phyloP scores from a whole-genome alignment of 2,888 invertebrate species.

The Scaptomyza tumidula region DNA sequence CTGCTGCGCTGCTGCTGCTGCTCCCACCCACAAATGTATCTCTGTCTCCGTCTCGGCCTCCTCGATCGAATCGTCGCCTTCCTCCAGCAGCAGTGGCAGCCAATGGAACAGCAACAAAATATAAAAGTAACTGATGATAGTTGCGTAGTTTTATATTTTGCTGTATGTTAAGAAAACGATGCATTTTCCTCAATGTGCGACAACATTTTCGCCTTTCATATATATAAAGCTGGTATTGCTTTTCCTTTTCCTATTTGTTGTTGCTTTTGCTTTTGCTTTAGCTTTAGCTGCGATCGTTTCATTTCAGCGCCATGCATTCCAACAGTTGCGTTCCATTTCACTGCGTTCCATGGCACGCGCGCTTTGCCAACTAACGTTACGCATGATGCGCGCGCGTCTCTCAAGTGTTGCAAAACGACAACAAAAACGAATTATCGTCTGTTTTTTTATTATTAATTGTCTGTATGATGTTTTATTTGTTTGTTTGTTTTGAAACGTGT shows the following conservation, averaged over 20 bases:
- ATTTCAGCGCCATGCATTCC: constrained; percentile 43
- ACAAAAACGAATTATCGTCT: too few species aligned
- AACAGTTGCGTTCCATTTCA: constrained; percentile 50
- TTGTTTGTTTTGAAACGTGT: constrained; percentile 43
- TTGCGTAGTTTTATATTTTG: constrained; percentile 83
- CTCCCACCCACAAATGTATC: constrained; percentile 43
- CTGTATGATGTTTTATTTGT: constrained; percentile 9
- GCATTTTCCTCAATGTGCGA: constrained; percentile 79
- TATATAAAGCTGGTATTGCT: constrained; percentile 23
- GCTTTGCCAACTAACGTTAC: constrained; percentile 50
- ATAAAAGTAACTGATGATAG: constrained; percentile 83
- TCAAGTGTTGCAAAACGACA: constrained; percentile 47
- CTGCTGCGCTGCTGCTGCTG: constrained; percentile 42
- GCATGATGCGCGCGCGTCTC: constrained; percentile 54
- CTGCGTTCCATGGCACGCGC: constrained; percentile 56
- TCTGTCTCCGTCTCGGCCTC: constrained; percentile 39
- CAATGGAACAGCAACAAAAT: constrained; percentile 74
- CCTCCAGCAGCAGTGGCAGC: constrained; percentile 67
- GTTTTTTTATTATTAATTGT: constrained; percentile 1
- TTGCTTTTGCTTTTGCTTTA: constrained; percentile 5
- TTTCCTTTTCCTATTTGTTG: constrained; percentile 1
- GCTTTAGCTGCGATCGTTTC: constrained; percentile 19
- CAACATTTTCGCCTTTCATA: constrained; percentile 65
- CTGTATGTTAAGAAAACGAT: constrained; percentile 83
- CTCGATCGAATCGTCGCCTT: constrained; percentile 44